Base-by-base conservation (phyloP, 2,797 vertebrate species). In the Oreochromis mossambicus region DNA sequence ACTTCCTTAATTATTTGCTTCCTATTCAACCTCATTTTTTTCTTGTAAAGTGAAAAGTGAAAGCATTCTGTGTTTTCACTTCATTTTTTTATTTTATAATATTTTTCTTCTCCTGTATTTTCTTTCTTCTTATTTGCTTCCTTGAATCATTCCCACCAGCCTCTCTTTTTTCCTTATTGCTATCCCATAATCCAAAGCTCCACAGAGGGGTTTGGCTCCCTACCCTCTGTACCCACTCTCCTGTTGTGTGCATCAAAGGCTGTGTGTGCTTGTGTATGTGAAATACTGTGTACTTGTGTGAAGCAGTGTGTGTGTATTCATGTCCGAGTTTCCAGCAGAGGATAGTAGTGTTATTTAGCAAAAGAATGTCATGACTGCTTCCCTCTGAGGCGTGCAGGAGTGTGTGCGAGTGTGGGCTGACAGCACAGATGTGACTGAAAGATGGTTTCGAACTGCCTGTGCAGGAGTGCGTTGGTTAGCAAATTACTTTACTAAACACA, bases 121-220 rank as follows among this genome's bases (percentile, higher is more conserved):
- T 21, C 79, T 51, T 17, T 70, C 32, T n/a, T 61, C 10, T 61
- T 61, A n/a, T 41, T 75, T n/a, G 17, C 4, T 68, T 80, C 38
- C 19, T 11, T 48, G 58, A 15, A 26, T 78, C 41, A 1, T 43
- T 77, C 79, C 61, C 56, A 46, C 52, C 73, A 52, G 34, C 13
- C 52, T 43, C 8, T 82, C 58, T 55, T 36, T 81, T 78, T 73
- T 78, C 54, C 46, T 82, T 58, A 83, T 87, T 92, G 91, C 88
- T 88, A 89, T 93, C 84, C 92, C 89, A 91, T 91, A 89, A 92
- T 95, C 87, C 85, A 87, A 86, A 86, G 80, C 88, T 92, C 84
- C 83, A 87, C 84, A 79, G 83, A 88, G 86, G 91, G 87, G 87
- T 78, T 68, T 70, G 9, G 73, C 84, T 86, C 89, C 89, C 86